Conservation (phyloP, 2,888 invertebrate genomes). For the Seira ritae region DNA sequence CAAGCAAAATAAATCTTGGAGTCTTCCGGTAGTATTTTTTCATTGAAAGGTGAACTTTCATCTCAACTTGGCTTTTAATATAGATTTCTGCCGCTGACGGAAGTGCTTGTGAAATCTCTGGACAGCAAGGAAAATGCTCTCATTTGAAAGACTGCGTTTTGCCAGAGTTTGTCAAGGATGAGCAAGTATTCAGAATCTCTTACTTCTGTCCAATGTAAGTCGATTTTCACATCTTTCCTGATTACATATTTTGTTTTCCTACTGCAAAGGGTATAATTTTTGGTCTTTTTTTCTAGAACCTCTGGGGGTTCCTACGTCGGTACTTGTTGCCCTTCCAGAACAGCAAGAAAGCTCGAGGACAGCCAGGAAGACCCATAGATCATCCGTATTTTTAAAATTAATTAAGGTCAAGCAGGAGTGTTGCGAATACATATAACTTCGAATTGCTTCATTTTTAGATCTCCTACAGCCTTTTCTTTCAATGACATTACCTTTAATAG, state of each 20-base stretch:
- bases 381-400: background rate
- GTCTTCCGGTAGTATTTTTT: too few relatives aligned
- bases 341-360: background rate
- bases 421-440: too few relatives aligned
- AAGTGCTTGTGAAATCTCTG: constrained; percentile 1
- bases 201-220: constrained; percentile 68
- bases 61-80: too few relatives aligned
- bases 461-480: constrained; percentile 26
- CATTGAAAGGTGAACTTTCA: too few relatives aligned
- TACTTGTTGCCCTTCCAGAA: constrained; percentile 43
- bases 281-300: constrained; percentile 22
- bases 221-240: too few relatives aligned
- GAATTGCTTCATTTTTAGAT: constrained; percentile 20
- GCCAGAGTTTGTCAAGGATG: constrained; percentile 59
- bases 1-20: too few relatives aligned
- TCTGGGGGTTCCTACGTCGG: constrained; percentile 32
- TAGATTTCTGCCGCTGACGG: constrained; percentile 18
- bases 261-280: too few relatives aligned
- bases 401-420: too few relatives aligned
- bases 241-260: too few relatives aligned
- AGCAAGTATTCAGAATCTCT: constrained; percentile 46
- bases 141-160: constrained; percentile 71
- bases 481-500: too few relatives aligned
- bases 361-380: constrained; percentile 26
- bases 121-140: constrained; percentile 61